A percentile compares a stretch with the other conserved stretches of the same genome.
These are phyloP conservation scores for Eublepharis macularius DNA, from an alignment of 2,113 vertebrate genomes.

Conservation along the genomic window DNA sequence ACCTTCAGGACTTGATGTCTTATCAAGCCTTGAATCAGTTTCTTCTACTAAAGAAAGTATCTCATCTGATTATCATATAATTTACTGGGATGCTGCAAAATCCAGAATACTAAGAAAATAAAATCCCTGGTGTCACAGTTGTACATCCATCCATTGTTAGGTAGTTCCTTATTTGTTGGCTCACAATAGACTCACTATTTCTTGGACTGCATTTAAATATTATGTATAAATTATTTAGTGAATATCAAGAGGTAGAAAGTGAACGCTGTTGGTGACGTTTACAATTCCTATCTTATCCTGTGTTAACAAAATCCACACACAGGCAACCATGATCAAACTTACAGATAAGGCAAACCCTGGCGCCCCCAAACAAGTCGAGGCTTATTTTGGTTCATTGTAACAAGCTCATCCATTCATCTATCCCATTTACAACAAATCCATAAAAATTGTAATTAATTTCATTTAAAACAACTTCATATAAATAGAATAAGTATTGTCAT, in stretches of 20 bases:
- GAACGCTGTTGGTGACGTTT: neutral
- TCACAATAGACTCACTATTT: neutral
- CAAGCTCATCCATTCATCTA: neutral
- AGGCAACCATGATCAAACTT: no score
- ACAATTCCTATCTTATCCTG: neutral
- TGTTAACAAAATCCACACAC: neutral
- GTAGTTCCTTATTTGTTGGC: neutral
- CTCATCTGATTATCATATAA: neutral
- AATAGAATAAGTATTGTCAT: neutral
- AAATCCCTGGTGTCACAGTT: neutral
- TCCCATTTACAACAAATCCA: neutral
- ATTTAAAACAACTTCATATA: neutral
- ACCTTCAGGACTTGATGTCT: neutral
- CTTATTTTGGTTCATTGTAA: neutral
- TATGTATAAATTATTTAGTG: neutral
- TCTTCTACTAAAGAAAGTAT: neutral
- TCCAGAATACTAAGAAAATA: neutral
- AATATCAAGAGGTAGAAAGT: neutral
- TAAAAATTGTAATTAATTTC: neutral
- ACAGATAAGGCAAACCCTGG: no score
- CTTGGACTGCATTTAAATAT: neutral
- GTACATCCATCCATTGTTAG: neutral
- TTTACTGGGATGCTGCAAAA: neutral
- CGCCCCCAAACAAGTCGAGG: no score
- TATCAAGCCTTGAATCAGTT: neutral